Conservation (phyloP, 2,888 invertebrate genomes). For the Netelia fuscicornis region DNA sequence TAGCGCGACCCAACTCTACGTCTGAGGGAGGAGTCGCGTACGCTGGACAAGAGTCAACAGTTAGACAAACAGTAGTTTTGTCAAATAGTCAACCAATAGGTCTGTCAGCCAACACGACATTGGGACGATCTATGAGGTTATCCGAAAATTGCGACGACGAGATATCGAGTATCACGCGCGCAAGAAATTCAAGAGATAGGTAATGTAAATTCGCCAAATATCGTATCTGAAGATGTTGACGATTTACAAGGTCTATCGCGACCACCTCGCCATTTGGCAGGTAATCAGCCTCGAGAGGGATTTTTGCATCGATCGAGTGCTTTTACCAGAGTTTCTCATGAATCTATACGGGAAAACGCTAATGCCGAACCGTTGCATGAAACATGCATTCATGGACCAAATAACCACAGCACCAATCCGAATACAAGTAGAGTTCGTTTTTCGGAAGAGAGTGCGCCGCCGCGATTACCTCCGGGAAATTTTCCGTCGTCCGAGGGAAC, state of each 20-base stretch:
- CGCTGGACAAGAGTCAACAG: conserved; percentile 16
- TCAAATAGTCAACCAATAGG: conserved; percentile 4
- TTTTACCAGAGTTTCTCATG: not conserved
- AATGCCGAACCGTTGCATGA: not conserved
- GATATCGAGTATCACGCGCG: not conserved
- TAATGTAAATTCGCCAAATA: conserved; percentile 1
- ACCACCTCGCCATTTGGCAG: not conserved
- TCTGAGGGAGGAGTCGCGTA: conserved; percentile 14
- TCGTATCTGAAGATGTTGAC: conserved; percentile 13
- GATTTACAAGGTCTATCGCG: not conserved
- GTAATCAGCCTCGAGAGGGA: not conserved
- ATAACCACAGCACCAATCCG: not conserved
- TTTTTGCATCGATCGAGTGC: conserved; percentile 3
- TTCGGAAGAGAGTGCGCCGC: not conserved
- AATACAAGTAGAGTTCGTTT: conserved; percentile 20
- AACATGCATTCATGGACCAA: not conserved
- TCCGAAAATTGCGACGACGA: not conserved
- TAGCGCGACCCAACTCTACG: not conserved
- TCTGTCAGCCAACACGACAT: not conserved
- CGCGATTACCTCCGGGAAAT: not conserved
- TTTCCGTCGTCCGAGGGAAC: not conserved
- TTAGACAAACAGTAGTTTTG: not conserved
- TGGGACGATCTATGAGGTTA: not conserved
- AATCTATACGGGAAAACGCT: not conserved
- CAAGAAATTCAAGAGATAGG: not conserved